Conservation (phyloP, 2,113 vertebrate species). For the Hassar affinis region DNA sequence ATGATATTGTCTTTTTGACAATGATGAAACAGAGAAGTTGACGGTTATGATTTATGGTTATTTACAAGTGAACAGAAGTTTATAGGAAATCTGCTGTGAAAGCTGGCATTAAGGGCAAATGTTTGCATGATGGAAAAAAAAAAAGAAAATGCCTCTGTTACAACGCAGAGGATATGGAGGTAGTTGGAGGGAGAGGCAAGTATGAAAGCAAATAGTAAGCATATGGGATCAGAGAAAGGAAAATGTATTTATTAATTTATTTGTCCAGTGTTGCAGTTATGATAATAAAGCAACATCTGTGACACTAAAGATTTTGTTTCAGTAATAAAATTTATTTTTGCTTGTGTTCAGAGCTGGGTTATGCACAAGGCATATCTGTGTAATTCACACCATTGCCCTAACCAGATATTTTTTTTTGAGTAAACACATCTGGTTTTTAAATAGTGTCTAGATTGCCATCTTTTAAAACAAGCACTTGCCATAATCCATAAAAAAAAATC, state of each 20-base stretch:
- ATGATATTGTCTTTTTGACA: not conserved
- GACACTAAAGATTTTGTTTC: not conserved
- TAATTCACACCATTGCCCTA: not conserved
- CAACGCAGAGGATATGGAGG: not conserved
- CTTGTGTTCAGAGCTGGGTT: not conserved
- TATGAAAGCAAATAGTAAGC: not conserved
- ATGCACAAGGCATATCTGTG: not conserved
- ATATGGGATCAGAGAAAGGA: not conserved
- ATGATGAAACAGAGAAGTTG: constrained; percentile 1
- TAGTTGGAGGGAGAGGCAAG: not conserved
- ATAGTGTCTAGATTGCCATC: not conserved
- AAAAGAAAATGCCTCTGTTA: not conserved
- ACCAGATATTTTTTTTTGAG: not conserved
- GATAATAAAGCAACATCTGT: not conserved
- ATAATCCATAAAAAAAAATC: not conserved
- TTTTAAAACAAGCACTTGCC: not conserved
- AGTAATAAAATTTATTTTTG: not conserved
- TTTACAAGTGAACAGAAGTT: not conserved
- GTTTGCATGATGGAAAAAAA: not conserved
- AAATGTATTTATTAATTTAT: not conserved
- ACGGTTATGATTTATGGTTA: not conserved
- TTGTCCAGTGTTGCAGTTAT: not conserved
- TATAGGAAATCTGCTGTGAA: not conserved
- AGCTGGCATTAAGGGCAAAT: not conserved
- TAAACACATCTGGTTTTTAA: not conserved